Base-by-base conservation (phyloP, 2,888 invertebrate genomes). In the Agriopis leucophaearia region DNA sequence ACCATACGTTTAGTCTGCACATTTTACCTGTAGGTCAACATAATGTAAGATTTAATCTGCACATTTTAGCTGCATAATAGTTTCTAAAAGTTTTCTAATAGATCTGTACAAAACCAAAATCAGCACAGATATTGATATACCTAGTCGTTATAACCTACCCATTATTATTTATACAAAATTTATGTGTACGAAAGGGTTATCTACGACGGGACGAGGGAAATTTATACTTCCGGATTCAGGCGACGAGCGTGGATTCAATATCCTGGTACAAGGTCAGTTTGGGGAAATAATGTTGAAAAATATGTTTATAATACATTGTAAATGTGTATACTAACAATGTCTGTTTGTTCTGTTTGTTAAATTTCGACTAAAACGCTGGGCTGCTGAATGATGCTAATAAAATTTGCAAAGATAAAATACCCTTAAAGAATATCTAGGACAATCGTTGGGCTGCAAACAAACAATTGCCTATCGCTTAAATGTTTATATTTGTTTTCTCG, bases 161-260 rank as follows among this genome's bases (percentile, higher is more conserved):
- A 82, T 87, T 86, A 88, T 88, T 87, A 88, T 88, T 88, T 88
- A 87, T 76, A 80, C 81, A 65, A 78, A 85, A 89, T 88, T 88
- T 88, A 89, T 88, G 87, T 83, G 78, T 78, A 78, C 81, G 65
- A 70, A 80, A 79, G 82, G 87, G 88, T 88, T 86, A 89, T 89
- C 87, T 88, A 88, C 81, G 83, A 78, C 74, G 79, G 83, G 76
- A 75, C 75, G 79, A 69, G 74, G 68, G 78, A 78, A 79, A 89
- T 89, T 88, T 89, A 88, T 89, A 87, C 74, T 79, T 85, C 82
- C 85, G 80, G 79, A 73, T 75, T 76, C 79, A 75, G 74, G 18
- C 76, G 78, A 42, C 76, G 78, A 76, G 74, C 68, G 74, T 70
- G 81, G 82, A 83, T 85, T 85, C 86, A 85, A 88, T 88, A 88